These are phyloP conservation scores for Hyposoter didymator DNA, from an alignment of 2,888 invertebrate species.

Conservation along the genomic window DNA sequence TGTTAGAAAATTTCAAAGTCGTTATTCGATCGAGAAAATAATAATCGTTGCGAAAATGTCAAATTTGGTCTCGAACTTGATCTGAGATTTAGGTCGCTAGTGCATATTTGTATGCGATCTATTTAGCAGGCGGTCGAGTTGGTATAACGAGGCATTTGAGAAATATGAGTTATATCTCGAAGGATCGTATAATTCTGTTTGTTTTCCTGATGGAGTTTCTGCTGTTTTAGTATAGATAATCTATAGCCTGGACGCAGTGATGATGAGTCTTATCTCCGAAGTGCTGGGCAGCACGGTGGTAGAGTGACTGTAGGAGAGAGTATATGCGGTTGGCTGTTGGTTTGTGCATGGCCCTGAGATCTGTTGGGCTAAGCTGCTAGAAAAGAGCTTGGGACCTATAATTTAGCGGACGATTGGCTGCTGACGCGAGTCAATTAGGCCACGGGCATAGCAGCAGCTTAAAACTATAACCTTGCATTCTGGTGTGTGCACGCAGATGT, in stretches of 20 bases:
- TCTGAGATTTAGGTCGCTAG: not conserved
- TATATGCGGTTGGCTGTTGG: slow-evolving; percentile 24
- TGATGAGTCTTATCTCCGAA: slow-evolving; percentile 36
- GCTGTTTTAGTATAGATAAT: slow-evolving; percentile 60
- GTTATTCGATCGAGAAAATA: too few relatives aligned
- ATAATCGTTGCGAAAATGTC: not conserved
- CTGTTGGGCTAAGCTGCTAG: slow-evolving; percentile 50
- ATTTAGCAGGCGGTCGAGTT: slow-evolving; percentile 23
- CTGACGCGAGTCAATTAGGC: slow-evolving; percentile 76
- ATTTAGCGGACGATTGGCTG: slow-evolving; percentile 75
- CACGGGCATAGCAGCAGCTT: slow-evolving; percentile 58
- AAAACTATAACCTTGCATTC: slow-evolving; percentile 18
- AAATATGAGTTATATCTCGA: slow-evolving; percentile 24
- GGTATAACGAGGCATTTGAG: slow-evolving; percentile 12
- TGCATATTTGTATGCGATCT: not conserved
- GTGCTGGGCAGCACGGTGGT: slow-evolving; percentile 54
- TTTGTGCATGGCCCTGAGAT: slow-evolving; percentile 52
- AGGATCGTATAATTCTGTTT: slow-evolving; percentile 54
- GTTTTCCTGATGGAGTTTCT: slow-evolving; percentile 62
- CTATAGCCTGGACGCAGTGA: slow-evolving; percentile 9
- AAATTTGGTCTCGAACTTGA: not conserved
- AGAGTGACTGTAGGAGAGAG: slow-evolving; percentile 22
- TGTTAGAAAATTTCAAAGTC: too few relatives aligned
- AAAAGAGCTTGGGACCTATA: slow-evolving; percentile 70
- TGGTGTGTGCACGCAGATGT: not conserved